phyloP scores from a whole-genome alignment of 1,140 invertebrate genomes.

The Steinernema feltiae region DNA sequence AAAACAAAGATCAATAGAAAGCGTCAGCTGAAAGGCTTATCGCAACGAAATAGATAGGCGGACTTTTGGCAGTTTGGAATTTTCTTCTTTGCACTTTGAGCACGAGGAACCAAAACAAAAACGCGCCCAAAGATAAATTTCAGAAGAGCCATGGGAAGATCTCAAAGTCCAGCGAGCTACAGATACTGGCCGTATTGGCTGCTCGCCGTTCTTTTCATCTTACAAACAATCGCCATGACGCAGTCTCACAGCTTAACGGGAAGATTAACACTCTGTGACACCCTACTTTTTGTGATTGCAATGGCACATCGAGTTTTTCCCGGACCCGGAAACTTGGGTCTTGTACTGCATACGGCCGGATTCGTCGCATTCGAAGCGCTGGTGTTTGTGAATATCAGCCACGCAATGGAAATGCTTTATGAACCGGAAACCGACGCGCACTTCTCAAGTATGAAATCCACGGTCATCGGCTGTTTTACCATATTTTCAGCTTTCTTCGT shows the following conservation, averaged over 20 bases:
- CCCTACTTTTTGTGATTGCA: background rate
- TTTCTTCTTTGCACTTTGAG: background rate
- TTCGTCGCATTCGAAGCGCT: constrained; percentile 20
- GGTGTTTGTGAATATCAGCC: constrained; percentile 22
- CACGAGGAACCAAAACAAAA: background rate
- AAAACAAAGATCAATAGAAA: background rate
- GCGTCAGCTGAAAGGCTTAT: background rate
- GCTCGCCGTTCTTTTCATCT: background rate
- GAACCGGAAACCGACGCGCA: background rate
- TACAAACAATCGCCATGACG: constrained; percentile 1
- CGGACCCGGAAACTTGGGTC: background rate
- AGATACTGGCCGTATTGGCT: constrained; percentile 7
- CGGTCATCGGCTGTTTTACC: background rate
- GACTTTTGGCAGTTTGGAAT: no score
- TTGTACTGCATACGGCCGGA: constrained; percentile 25
- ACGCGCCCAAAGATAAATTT: no score
- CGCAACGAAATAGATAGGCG: no score
- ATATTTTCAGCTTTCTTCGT: background rate
- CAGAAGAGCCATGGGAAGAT: background rate
- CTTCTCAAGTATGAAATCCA: background rate
- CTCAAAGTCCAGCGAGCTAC: background rate
- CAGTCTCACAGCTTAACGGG: constrained; percentile 21
- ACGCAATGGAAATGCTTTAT: constrained; percentile 22
- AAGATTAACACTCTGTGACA: background rate
- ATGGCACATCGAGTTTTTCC: constrained; percentile 4